A percentile compares a stretch with the other conserved stretches of the same genome.
Conservation (phyloP, 2,888 invertebrate genomes). For the Tupiocoris notatus region DNA sequence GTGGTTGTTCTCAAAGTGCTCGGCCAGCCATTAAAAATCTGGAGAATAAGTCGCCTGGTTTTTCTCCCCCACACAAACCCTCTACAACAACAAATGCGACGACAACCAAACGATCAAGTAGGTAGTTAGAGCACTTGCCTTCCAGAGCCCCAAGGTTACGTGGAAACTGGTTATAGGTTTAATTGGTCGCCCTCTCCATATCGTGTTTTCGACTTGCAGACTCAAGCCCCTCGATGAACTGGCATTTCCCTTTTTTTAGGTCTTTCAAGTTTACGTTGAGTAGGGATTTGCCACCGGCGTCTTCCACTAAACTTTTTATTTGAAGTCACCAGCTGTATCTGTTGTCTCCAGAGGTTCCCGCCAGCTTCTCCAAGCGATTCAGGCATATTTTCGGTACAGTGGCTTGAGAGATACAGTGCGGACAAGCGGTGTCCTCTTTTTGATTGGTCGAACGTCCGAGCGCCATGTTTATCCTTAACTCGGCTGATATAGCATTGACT, state of each 20-base stretch:
- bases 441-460: too few relatives aligned
- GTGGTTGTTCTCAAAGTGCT: too few relatives aligned
- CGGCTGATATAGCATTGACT: too few relatives aligned
- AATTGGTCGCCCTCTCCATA: not conserved
- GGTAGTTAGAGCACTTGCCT: not conserved
- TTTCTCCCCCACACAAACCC: too few relatives aligned
- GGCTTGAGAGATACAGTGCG: too few relatives aligned
- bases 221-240: not conserved
- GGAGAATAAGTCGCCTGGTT: too few relatives aligned
- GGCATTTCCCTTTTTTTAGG: too few relatives aligned
- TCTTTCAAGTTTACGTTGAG: not conserved
- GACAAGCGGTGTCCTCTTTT: too few relatives aligned
- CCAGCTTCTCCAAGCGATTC: not conserved
- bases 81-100: too few relatives aligned
- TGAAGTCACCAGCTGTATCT: not conserved
- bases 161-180: not conserved
- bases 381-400: slow-evolving; percentile 9
- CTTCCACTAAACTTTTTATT: not conserved
- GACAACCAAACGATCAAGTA: too few relatives aligned
- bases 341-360: not conserved
- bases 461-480: too few relatives aligned
- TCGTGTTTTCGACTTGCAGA: not conserved
- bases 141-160: not conserved
- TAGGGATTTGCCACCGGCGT: not conserved
- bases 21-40: too few relatives aligned